Percentiles rank a stretch among this genome's conserved stretches.
Conservation (phyloP, 2,888 invertebrate genomes). For the Phaonia tiefii region DNA sequence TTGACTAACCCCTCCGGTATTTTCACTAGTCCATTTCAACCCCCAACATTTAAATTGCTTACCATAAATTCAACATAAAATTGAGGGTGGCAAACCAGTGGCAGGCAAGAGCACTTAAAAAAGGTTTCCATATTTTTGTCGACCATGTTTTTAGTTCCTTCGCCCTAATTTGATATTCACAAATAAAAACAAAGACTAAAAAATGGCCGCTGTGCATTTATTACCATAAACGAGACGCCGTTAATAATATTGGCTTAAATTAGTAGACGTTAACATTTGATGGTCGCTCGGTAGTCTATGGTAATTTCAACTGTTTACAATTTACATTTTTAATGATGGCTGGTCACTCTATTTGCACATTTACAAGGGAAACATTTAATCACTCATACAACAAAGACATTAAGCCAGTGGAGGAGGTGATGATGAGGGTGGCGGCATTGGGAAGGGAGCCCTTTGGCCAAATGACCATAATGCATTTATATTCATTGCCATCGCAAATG, state of each 20-base stretch:
- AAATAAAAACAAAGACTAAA: background rate
- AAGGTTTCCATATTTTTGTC: background rate
- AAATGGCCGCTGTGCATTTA: background rate
- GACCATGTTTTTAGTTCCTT: background rate
- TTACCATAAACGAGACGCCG: conserved; percentile 22
- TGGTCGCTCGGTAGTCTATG: too few species aligned
- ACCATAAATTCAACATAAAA: background rate
- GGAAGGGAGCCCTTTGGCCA: conserved; percentile 10
- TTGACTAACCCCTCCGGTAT: too few species aligned
- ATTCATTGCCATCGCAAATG: background rate
- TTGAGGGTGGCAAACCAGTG: background rate
- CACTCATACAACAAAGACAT: conserved; percentile 3
- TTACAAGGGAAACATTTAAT: conserved; percentile 67
- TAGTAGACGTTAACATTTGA: background rate
- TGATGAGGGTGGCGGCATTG: background rate
- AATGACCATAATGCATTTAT: conserved; percentile 33
- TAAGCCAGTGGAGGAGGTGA: background rate
- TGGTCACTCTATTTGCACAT: conserved; percentile 69
- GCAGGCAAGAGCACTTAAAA: background rate
- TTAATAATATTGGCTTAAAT: conserved; percentile 34
- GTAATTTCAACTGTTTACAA: conserved; percentile 36
- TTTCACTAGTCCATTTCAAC: too few species aligned
- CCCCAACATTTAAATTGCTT: conserved; percentile 7
- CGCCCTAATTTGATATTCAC: background rate
- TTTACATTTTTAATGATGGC: conserved; percentile 65